Evolutionary conservation across 2,888 invertebrate genomes (phyloP).

Genomic region (Argyresthia albistria): DNA sequence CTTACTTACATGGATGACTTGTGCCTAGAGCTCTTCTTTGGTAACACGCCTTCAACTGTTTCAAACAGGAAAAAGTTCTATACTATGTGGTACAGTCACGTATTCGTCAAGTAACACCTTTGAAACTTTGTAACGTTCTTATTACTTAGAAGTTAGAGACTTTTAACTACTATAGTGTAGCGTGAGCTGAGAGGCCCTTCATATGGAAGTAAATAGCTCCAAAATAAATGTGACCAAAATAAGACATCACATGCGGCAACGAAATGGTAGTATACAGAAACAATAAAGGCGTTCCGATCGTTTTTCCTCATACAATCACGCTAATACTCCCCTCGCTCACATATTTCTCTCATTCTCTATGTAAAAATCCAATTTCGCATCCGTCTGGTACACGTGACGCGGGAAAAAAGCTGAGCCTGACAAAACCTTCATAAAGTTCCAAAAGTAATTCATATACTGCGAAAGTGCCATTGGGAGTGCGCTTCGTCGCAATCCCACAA

Average conservation of each 20-base stretch:
- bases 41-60: no score
- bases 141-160: no score
- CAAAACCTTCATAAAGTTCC: slow-evolving; percentile 58
- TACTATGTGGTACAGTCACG: no score
- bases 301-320: slow-evolving; percentile 12
- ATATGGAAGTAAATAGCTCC: no score
- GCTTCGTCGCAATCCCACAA: neutral
- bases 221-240: neutral
- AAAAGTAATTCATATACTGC: slow-evolving; percentile 58
- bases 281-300: slow-evolving; percentile 2
- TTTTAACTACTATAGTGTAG: no score
- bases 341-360: slow-evolving; percentile 35
- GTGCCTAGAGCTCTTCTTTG: no score
- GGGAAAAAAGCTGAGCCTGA: slow-evolving; percentile 38
- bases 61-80: no score
- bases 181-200: no score
- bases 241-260: neutral
- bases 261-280: neutral
- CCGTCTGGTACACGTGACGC: slow-evolving; percentile 64
- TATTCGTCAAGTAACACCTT: no score
- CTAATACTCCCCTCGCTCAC: slow-evolving; percentile 14
- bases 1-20: no score
- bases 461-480: slow-evolving; percentile 36
- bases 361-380: slow-evolving; percentile 63
- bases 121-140: no score